Base-by-base conservation (phyloP, 2,888 invertebrate genomes). In the Acheta domesticus region DNA sequence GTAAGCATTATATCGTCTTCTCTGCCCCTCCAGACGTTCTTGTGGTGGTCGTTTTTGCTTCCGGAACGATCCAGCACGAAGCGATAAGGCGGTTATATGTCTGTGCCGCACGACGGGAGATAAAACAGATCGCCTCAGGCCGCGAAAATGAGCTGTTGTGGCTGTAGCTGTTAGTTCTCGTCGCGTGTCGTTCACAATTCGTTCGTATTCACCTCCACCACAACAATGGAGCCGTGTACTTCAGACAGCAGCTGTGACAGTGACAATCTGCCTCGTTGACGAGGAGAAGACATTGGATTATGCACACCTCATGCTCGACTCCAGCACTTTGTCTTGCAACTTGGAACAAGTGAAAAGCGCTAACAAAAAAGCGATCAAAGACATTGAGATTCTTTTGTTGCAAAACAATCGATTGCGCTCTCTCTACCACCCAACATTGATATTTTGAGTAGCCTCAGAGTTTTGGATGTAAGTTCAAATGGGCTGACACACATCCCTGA, bases 401-500 rank as follows among this genome's bases (percentile, higher is more conserved):
- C 93, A 96, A 87, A 95, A 96, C 87, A 99, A 99, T 88, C 91
- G 91, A 74, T 88, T 99, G 82, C 90, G 89, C 80, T 87, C 88
- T n/a, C n/a, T 8, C 86, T 96, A 79, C 98, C 95, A 83, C 93
- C 93, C 82, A 93, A 97, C 48, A 96, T 95, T 84, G 90, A 88
- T 81, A 90, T 89, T 85, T 95, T 95, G 86, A 87, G 86, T 82
- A 94, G 94, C 87, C 88, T 98, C 82, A 92, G 92, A 85, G 90
- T 92, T 80, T 87, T 98, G 84, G 97, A 98, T 86, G 88, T 98
- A 50, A 97, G 97, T 85, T 94, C 94, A 85, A 98, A 97, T 86
- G 92, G 92, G 76, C 87, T 99, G 81, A 92, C 90, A 14, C 48
- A 79, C 16, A 23, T 99, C 77, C 95, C 96, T 16, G 93, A 96